A percentile compares a stretch with the other conserved stretches of the same genome.
phyloP scores from a whole-genome alignment of 2,888 invertebrate species.

The Microctonus hyperodae region DNA sequence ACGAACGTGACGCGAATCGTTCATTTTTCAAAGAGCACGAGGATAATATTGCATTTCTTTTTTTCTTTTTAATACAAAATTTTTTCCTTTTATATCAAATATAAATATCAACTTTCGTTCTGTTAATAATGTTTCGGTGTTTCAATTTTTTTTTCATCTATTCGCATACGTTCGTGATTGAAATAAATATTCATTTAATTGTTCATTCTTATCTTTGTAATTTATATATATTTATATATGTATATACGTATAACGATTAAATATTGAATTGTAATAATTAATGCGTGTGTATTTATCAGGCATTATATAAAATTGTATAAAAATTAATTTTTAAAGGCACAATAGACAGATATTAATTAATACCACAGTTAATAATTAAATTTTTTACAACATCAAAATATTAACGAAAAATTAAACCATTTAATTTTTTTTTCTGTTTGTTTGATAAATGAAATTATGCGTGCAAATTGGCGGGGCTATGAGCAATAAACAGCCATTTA shows the following conservation, averaged over 20 bases:
- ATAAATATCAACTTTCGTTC: slow-evolving; percentile 36
- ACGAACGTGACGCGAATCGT: slow-evolving; percentile 51
- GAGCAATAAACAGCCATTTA: slow-evolving; percentile 47
- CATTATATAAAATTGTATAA: background rate
- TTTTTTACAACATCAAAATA: slow-evolving; percentile 11
- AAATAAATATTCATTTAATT: background rate
- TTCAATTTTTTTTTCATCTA: background rate
- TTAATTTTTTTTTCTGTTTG: slow-evolving; percentile 14
- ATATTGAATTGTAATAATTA: slow-evolving; percentile 5
- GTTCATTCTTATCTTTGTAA: background rate
- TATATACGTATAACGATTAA: background rate
- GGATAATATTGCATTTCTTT: slow-evolving; percentile 40
- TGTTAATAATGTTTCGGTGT: slow-evolving; percentile 1
- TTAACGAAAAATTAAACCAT: background rate
- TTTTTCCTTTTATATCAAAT: slow-evolving; percentile 21
- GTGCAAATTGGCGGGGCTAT: slow-evolving; percentile 50
- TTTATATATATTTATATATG: too few species aligned
- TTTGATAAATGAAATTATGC: slow-evolving; percentile 40
- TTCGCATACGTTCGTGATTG: background rate
- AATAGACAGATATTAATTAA: background rate
- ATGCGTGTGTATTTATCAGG: background rate
- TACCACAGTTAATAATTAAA: background rate
- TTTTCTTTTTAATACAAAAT: slow-evolving; percentile 11
- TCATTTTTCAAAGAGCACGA: slow-evolving; percentile 63
- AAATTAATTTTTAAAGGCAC: background rate